Evolutionary conservation across 2,888 invertebrate species (phyloP).

Genomic region (Trypoxylon attenuatum): DNA sequence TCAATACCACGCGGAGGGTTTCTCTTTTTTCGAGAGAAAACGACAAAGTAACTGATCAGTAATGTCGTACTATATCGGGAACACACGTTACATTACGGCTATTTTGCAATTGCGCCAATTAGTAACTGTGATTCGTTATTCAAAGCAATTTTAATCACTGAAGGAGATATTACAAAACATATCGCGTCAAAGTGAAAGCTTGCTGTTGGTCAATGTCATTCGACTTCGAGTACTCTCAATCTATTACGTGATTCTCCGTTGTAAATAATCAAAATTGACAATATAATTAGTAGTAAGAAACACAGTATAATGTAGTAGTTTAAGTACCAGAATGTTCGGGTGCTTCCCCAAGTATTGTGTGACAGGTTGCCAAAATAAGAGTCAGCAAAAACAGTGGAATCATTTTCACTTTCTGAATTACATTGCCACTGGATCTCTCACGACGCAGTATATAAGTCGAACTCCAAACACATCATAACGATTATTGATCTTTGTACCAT

Average conservation of each 20-base stretch:
- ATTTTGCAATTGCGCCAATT: neutral
- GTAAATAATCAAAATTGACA: too few relatives aligned
- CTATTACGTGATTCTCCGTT: too few relatives aligned
- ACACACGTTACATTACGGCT: neutral
- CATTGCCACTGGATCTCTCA: neutral
- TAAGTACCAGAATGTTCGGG: neutral
- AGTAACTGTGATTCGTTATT: neutral
- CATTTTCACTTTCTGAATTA: conserved; percentile 7
- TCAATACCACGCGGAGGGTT: neutral
- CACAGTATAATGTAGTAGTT: too few relatives aligned
- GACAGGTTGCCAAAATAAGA: neutral
- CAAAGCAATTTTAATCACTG: too few relatives aligned
- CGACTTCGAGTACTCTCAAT: too few relatives aligned
- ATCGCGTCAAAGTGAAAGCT: too few relatives aligned
- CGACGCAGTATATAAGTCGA: conserved; percentile 3
- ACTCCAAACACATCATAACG: neutral
- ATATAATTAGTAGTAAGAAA: too few relatives aligned
- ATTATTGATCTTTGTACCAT: neutral
- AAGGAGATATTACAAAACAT: too few relatives aligned
- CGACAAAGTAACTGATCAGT: neutral
- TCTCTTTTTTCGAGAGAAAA: neutral
- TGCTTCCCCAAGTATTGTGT: neutral
- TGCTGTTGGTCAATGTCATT: too few relatives aligned
- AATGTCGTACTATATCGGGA: neutral
- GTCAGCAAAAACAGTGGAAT: neutral